These are phyloP conservation scores for Campoletis sonorensis DNA, from an alignment of 1,140 invertebrate genomes.

Conservation along the genomic window DNA sequence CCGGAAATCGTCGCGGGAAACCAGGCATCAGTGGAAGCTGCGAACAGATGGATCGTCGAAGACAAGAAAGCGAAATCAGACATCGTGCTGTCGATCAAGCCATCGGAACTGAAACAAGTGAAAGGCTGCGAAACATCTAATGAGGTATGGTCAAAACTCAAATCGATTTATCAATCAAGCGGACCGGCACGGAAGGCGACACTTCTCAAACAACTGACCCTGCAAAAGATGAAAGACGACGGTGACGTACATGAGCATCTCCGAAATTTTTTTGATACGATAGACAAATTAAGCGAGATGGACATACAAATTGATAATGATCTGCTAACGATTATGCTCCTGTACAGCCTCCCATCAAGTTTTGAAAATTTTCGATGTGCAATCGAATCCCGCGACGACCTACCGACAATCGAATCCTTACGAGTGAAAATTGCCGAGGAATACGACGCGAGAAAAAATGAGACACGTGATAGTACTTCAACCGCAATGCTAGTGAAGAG, in stretches of 20 bases:
- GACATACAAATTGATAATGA: background rate
- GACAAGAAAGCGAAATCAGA: constrained; percentile 54
- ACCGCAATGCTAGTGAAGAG: background rate
- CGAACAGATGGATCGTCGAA: background rate
- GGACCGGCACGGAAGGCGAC: constrained; percentile 45
- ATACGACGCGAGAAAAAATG: constrained; percentile 53
- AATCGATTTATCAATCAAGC: constrained; percentile 43
- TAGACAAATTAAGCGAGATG: background rate
- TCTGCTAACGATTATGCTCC: background rate
- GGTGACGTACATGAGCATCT: constrained; percentile 32
- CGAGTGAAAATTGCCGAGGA: constrained; percentile 48
- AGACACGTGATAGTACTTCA: constrained; percentile 2
- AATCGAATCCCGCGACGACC: background rate
- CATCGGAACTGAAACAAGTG: constrained; percentile 5
- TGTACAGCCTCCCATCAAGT: constrained; percentile 1
- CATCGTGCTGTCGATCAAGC: constrained; percentile 50
- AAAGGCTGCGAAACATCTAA: constrained; percentile 45
- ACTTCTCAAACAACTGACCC: constrained; percentile 35
- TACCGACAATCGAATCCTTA: background rate
- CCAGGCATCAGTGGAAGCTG: background rate
- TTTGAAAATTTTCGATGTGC: too few species aligned
- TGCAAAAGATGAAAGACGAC: constrained; percentile 37
- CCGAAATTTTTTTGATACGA: constrained; percentile 3
- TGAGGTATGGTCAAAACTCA: constrained; percentile 47
- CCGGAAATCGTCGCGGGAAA: background rate